These are phyloP conservation scores for Todus mexicanus DNA, from an alignment of 2,797 vertebrate genomes.

Conservation along the genomic window DNA sequence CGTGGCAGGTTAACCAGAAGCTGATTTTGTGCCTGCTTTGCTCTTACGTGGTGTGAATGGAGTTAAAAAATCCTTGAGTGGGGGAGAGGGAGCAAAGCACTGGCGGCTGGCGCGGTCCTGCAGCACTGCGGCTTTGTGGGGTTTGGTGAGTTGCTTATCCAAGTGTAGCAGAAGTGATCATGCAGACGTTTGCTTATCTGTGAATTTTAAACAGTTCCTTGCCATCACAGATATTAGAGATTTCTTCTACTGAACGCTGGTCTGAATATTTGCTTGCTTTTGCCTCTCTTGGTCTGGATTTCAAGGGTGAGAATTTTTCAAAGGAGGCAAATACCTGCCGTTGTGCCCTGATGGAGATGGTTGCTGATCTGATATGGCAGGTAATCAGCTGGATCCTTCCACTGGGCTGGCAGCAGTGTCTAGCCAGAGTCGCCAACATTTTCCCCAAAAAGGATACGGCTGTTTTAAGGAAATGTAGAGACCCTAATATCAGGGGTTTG, in stretches of 20 bases:
- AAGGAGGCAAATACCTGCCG: background rate
- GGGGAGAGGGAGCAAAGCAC: background rate
- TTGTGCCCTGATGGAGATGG: background rate
- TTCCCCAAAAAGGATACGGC: background rate
- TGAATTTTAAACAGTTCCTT: background rate
- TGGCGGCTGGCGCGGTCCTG: rapidly evolving
- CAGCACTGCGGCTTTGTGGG: background rate
- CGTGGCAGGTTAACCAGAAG: background rate
- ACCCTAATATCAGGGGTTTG: background rate
- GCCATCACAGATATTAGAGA: background rate
- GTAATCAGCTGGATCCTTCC: background rate
- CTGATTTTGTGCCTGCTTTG: background rate
- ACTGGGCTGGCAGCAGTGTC: background rate
- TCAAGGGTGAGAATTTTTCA: background rate
- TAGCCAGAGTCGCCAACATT: background rate
- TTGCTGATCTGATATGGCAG: background rate
- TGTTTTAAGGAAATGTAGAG: background rate
- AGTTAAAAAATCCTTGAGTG: background rate
- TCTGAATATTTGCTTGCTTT: background rate
- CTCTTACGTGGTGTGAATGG: background rate
- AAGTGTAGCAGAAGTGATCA: background rate
- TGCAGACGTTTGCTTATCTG: background rate
- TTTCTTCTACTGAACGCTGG: background rate
- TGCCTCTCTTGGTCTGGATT: background rate
- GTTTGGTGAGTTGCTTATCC: background rate